Base-by-base conservation (phyloP, 2,797 vertebrate genomes). In the Scolopax bukidnonensis region DNA sequence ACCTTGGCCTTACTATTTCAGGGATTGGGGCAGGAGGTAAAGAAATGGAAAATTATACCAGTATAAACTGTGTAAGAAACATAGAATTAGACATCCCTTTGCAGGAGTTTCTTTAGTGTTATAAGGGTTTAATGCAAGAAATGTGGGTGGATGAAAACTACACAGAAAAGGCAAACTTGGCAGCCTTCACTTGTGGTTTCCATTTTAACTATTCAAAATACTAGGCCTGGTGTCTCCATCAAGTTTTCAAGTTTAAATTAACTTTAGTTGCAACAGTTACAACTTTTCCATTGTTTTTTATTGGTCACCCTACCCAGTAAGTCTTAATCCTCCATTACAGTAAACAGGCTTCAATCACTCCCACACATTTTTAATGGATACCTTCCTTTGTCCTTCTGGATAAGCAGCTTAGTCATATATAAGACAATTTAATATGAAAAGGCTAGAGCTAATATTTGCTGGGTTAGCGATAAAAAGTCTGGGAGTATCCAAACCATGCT, bases 131-230 rank as follows among this genome's bases (percentile, higher is more conserved):
- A 67, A 80, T 95, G 84, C 87, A 94, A 95, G 60, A 69, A 84
- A 88, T 48, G 24, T 84, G 48, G 16, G 65, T 95, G 75, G 33
- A 38, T 93, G 61, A 95, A 91, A 95, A 68, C 5, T 81, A 77
- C 86, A 93, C 75, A 86, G 93, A 95, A 86, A 70, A 77, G 68
- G 86, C 63, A 92, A 63, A 89, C 43, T 84, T 93, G 79, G 69
- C 73, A 96, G 68, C 28, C 33, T 89, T 86, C 36, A 14, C 7
- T 57, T 33, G 54, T 65, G 78, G 57, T 92, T 91, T 95, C 38
- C 67, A 83, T 93, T 91, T 89, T 80, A 53, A 71, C 73, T 64
- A 59, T 45, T 79, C 69, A 82, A 75, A 96, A 95, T 60, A 61
- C 57, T 61, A 92, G 71, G 60, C n/a, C 75, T 33, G 32, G 53